Conservation (phyloP, 2,888 invertebrate genomes). For the Quadroppia sp. region DNA sequence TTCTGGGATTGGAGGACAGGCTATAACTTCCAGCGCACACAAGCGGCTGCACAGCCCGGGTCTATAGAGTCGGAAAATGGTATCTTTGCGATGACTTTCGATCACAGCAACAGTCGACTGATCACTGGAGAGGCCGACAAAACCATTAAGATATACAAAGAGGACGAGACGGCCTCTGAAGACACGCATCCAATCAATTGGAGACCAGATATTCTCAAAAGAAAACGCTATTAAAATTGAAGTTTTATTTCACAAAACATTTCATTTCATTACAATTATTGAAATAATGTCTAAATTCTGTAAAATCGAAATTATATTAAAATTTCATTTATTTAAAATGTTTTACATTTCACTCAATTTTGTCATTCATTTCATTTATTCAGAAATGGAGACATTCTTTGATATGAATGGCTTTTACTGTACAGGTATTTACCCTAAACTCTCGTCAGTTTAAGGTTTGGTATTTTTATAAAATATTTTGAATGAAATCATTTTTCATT, state of each 20-base stretch:
- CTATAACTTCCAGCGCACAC: slow-evolving; percentile 88
- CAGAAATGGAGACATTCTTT: no score
- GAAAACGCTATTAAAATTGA: slow-evolving; percentile 69
- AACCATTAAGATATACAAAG: slow-evolving; percentile 97
- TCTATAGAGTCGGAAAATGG: slow-evolving; percentile 99
- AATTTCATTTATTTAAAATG: no score
- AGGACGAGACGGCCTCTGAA: slow-evolving; percentile 76
- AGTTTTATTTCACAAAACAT: background rate
- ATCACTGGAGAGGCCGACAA: slow-evolving; percentile 98
- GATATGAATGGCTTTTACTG: no score
- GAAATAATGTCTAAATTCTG: no score
- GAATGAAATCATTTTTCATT: background rate
- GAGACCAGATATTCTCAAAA: slow-evolving; percentile 92
- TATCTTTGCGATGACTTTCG: slow-evolving; percentile 91
- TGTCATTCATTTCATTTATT: no score
- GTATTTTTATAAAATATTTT: background rate
- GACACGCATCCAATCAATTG: slow-evolving; percentile 92
- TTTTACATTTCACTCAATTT: no score
- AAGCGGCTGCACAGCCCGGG: slow-evolving; percentile 93
- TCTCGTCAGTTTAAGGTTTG: background rate
- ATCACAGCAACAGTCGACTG: slow-evolving; percentile 86
- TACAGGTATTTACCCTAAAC: no score
- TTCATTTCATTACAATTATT: background rate
- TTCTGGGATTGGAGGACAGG: slow-evolving; percentile 99
- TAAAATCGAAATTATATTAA: no score